Percentiles rank a stretch among this genome's conserved stretches.
phyloP scores from a whole-genome alignment of 2,888 invertebrate genomes.

The Eustalomyia histrio region DNA sequence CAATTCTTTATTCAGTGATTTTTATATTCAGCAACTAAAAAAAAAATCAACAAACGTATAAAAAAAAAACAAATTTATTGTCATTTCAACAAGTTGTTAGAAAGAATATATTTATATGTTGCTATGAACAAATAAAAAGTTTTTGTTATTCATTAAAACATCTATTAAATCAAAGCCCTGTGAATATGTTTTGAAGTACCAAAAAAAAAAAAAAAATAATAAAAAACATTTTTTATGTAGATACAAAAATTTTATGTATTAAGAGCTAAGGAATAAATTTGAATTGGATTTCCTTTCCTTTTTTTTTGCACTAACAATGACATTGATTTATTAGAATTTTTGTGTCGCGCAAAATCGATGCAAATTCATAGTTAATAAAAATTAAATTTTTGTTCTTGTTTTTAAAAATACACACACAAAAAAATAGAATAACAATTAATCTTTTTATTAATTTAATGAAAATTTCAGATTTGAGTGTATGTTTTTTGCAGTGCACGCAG shows the following conservation, averaged over 20 bases:
- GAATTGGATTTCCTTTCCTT: slow-evolving; percentile 19
- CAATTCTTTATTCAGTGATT: background rate
- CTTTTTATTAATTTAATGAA: no score
- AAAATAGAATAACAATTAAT: no score
- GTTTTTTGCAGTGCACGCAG: no score
- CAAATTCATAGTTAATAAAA: slow-evolving; percentile 25
- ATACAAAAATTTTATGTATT: background rate
- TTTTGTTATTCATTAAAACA: slow-evolving; percentile 26
- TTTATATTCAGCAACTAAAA: background rate
- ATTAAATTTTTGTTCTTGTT: no score
- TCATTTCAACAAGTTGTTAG: slow-evolving; percentile 25
- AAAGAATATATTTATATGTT: background rate
- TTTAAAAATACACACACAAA: no score
- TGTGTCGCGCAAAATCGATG: slow-evolving; percentile 31
- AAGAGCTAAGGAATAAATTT: slow-evolving; percentile 46
- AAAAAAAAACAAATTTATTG: slow-evolving; percentile 9
- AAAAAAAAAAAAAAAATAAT: no score
- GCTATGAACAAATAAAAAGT: no score
- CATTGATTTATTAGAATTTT: slow-evolving; percentile 50
- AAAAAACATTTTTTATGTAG: no score
- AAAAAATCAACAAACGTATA: background rate
- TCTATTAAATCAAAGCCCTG: slow-evolving; percentile 2
- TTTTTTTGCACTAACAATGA: slow-evolving; percentile 40
- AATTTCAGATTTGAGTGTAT: no score
- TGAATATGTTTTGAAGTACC: slow-evolving; percentile 12